Conservation (phyloP, 2,113 vertebrate species). For the Melanerpes formicivorus region DNA sequence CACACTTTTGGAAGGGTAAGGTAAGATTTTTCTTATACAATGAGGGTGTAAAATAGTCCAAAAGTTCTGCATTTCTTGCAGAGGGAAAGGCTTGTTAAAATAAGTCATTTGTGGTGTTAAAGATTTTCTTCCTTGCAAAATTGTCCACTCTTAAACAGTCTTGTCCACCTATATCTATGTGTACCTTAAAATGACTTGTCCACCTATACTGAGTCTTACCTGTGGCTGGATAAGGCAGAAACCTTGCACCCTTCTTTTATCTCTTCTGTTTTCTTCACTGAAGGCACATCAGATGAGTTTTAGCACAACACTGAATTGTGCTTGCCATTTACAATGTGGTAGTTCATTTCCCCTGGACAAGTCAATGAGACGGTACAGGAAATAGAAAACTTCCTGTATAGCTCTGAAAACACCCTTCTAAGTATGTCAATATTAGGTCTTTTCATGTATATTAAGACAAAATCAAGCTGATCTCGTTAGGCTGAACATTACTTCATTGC, state of each 20-base stretch:
- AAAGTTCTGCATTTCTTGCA: background rate
- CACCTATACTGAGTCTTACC: background rate
- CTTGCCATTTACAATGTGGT: background rate
- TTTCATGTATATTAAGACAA: background rate
- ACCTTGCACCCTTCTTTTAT: background rate
- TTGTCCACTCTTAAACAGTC: background rate
- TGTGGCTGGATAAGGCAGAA: background rate
- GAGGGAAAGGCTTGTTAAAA: background rate
- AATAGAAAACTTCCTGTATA: background rate
- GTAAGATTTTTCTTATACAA: background rate
- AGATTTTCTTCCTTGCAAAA: background rate
- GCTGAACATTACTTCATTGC: background rate
- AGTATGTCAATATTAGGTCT: background rate
- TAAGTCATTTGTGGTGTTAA: background rate
- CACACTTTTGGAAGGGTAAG: background rate
- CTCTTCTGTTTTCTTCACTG: background rate
- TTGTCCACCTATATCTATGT: background rate
- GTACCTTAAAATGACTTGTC: background rate
- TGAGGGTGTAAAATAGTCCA: background rate
- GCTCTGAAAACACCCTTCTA: background rate
- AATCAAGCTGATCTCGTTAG: background rate
- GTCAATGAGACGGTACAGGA: background rate
- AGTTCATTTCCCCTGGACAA: background rate
- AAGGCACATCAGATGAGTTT: background rate
- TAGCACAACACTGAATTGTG: background rate